Evolutionary conservation across 2,797 vertebrate genomes (phyloP), one percentile per base, ranked within the genome.

Genomic region (Trachurus trachurus): DNA sequence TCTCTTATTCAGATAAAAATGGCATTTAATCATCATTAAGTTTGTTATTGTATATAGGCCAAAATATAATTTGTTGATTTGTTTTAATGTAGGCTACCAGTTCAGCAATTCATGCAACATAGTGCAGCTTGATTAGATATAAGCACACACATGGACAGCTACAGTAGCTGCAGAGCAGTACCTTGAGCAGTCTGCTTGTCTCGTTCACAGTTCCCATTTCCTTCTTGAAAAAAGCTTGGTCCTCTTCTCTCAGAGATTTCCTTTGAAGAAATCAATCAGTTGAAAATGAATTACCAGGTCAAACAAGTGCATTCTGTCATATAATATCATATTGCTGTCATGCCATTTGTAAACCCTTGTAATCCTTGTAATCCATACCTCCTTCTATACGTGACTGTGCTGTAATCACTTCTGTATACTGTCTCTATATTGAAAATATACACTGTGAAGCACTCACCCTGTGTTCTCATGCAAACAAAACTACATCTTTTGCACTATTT

Each of bases 391-490:
- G 29, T 73, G 21, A 59, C 40, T 29, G 17, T 29, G 42, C 15
- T 21, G 2, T 58, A 37, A 56, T 44, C 12, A 34, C 15, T 60
- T 12, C n/a, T 60, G 50, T 50, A 11, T 21, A n/a, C 7, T 11
- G 42, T 73, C 53, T 60, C 21, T 29, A 49, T 67, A 40, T 47
- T 22, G 52, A 34, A 39, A 65, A 53, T 37, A 53, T 37, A 37
- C 6, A 42, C 19, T 6, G 9, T 60, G 44, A 74, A 52, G 22
- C 15, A 54, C 54, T 70, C 29, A 16, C 19, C 1, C 4, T 29
- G 21, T 60, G 54, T 61, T 21, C 26, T 21, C 34, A 26, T 53
- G 13, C 53, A 57, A 64, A 45, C 17, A n/a, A 21, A 21, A 17
- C 9, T 50, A 9, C 15, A 17, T 29, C 40, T 15, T 49, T 39